Percentiles rank a stretch among this genome's conserved stretches.
Conservation (phyloP, 2,797 vertebrate species). For the Zalophus californianus region DNA sequence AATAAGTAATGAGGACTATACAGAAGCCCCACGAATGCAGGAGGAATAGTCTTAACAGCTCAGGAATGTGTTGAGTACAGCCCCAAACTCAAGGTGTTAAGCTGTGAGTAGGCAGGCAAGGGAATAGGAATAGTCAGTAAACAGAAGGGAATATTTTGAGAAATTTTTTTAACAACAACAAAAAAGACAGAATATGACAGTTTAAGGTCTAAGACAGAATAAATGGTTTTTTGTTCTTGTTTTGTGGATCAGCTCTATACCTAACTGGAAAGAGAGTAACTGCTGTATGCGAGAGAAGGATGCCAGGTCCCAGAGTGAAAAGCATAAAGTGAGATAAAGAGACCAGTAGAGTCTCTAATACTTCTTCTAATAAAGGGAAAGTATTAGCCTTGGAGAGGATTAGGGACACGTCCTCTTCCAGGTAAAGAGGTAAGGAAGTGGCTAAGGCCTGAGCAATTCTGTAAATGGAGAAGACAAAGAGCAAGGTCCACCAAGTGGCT, state of each 20-base stretch:
- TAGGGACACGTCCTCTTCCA: not conserved
- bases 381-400: not conserved
- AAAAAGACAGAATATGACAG: not conserved
- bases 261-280: not conserved
- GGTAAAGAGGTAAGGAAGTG: not conserved
- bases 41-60: not conserved
- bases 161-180: not conserved
- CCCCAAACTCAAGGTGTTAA: not conserved
- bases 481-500: not conserved
- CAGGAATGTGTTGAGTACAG: not conserved
- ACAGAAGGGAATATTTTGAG: not conserved
- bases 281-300: not conserved
- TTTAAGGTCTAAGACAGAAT: constrained; percentile 21
- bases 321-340: not conserved
- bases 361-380: not conserved
- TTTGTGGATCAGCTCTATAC: not conserved
- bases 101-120: not conserved
- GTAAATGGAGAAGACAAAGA: not conserved
- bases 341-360: not conserved
- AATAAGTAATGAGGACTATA: not conserved
- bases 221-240: not conserved
- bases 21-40: not conserved
- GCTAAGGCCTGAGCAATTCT: not conserved
- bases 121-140: not conserved
- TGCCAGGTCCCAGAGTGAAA: not conserved